Conservation (phyloP, 2,797 vertebrate species). For the Tiaroga cobitis region DNA sequence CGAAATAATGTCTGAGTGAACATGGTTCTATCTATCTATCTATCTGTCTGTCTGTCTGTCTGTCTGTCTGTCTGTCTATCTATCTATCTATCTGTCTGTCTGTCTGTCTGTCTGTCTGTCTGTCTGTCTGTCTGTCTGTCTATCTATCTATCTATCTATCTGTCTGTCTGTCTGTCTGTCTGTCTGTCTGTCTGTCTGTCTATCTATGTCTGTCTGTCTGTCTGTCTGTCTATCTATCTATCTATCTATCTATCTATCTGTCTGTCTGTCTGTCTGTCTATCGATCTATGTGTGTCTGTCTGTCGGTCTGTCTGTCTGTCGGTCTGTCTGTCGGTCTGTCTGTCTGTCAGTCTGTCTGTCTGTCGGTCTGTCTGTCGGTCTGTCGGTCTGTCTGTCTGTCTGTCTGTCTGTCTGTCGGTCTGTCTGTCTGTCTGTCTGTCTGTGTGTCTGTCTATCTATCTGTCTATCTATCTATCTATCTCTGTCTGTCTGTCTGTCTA, state of each 20-base stretch:
- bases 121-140: background rate
- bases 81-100: background rate
- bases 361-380: background rate
- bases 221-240: too few species aligned
- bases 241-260: too few species aligned
- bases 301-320: background rate
- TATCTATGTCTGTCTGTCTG: background rate
- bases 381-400: too few species aligned
- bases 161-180: background rate
- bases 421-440: background rate
- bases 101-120: accelerated
- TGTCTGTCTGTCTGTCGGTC: background rate
- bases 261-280: background rate
- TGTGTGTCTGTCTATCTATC: background rate
- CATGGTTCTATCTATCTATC: background rate
- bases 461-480: background rate
- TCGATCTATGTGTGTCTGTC: too few species aligned
- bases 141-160: background rate
- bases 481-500: accelerated
- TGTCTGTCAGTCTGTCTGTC: background rate
- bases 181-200: background rate
- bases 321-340: accelerated
- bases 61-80: background rate
- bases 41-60: background rate
- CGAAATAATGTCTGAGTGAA: background rate